Evolutionary conservation across 35 echinoderm and acorn worm species (phyloP).

Genomic region (Strongylocentrotus purpuratus): DNA sequence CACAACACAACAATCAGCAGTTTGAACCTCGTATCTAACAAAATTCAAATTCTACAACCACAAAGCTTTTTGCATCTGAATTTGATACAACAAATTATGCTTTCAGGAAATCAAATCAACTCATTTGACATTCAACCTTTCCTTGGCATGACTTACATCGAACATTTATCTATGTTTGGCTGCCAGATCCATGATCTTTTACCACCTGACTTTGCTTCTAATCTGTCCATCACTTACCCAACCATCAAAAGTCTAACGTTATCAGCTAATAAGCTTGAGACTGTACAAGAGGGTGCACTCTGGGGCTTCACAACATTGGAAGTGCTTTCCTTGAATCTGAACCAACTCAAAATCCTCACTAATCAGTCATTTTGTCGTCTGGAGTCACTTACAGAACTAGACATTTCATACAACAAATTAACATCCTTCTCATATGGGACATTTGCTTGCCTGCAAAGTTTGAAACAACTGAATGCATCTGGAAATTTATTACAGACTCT

Average conservation of each 20-base stretch:
- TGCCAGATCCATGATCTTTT: not conserved
- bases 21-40: not conserved
- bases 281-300: not conserved
- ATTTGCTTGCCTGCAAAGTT: not conserved
- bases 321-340: not conserved
- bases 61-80: not conserved
- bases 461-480: constrained; percentile 8
- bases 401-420: constrained; percentile 3
- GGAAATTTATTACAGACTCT: not conserved
- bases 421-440: not conserved
- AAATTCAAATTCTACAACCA: not conserved
- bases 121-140: constrained; percentile 29
- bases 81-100: not conserved
- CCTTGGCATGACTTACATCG: not conserved
- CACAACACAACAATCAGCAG: not conserved
- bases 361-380: constrained; percentile 6
- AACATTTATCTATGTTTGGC: not conserved
- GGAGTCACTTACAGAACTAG: not conserved
- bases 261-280: not conserved
- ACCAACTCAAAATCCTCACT: not conserved
- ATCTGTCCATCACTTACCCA: not conserved
- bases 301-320: not conserved
- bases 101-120: not conserved
- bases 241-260: not conserved
- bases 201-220: not conserved